These are phyloP conservation scores for Cataglyphis hispanica DNA, from an alignment of 1,140 invertebrate genomes.

Conservation along the genomic window DNA sequence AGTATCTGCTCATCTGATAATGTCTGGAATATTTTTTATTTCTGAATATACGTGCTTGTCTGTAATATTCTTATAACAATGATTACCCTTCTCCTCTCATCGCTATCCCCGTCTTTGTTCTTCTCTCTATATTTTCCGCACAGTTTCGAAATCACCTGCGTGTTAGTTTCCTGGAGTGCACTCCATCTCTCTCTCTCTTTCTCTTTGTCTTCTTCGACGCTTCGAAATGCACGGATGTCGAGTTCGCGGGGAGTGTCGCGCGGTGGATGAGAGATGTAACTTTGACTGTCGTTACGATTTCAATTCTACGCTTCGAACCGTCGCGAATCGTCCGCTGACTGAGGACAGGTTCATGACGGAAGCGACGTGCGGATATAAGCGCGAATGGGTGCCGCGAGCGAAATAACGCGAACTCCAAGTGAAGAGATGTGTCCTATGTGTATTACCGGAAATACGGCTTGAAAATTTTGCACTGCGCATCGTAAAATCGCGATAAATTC, in stretches of 20 bases:
- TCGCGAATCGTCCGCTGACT: slow-evolving; percentile 43
- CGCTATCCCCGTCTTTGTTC: background rate
- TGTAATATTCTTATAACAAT: slow-evolving; percentile 15
- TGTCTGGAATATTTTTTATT: background rate
- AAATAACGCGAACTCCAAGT: slow-evolving; percentile 17
- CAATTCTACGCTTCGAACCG: slow-evolving; percentile 52
- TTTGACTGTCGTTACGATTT: slow-evolving; percentile 59
- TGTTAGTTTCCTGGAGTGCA: slow-evolving; percentile 56
- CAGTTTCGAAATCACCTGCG: slow-evolving; percentile 48
- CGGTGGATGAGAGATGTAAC: slow-evolving; percentile 41
- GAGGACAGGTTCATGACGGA: slow-evolving; percentile 36
- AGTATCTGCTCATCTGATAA: background rate
- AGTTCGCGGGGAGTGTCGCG: slow-evolving; percentile 41
- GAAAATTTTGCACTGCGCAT: background rate
- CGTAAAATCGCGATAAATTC: slow-evolving; percentile 11
- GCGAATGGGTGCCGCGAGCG: slow-evolving; percentile 40
- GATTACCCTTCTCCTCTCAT: slow-evolving; percentile 3
- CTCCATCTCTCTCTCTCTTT: slow-evolving; percentile 30
- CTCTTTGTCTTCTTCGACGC: slow-evolving; percentile 40
- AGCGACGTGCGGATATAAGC: slow-evolving; percentile 45
- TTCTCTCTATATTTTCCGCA: slow-evolving; percentile 5
- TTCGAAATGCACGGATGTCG: slow-evolving; percentile 54
- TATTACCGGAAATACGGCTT: slow-evolving; percentile 26
- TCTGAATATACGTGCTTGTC: background rate
- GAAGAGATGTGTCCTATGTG: slow-evolving; percentile 18